phyloP scores from a whole-genome alignment of 2,888 invertebrate genomes.

The Drosophila ezoana region DNA sequence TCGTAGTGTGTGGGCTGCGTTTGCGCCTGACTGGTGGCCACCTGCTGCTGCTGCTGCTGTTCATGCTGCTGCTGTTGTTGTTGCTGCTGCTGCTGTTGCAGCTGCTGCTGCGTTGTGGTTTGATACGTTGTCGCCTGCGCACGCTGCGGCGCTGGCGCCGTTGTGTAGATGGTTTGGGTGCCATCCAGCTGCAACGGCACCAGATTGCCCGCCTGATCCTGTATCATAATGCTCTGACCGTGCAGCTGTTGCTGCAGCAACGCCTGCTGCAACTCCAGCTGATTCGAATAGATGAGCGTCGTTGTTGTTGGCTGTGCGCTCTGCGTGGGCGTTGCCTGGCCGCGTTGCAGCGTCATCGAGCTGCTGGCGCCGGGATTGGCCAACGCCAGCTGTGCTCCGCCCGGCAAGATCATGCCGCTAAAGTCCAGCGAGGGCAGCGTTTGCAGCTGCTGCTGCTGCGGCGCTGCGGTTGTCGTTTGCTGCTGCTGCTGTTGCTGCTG shows the following conservation, averaged over 20 bases:
- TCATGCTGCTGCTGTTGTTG: constrained; percentile 46
- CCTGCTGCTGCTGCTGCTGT: constrained; percentile 49
- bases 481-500: constrained; percentile 49
- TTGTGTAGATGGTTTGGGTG: constrained; percentile 81
- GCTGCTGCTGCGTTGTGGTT: constrained; percentile 68
- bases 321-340: constrained; percentile 57
- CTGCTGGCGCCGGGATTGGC: constrained; percentile 82
- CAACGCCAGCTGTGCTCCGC: constrained; percentile 82
- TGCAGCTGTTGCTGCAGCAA: constrained; percentile 83
- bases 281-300: constrained; percentile 83
- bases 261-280: constrained; percentile 83
- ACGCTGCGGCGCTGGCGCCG: constrained; percentile 61
- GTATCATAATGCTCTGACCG: constrained; percentile 84
- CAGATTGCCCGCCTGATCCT: constrained; percentile 83
- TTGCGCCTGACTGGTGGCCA: constrained; percentile 56
- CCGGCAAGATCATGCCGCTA: constrained; percentile 83
- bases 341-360: constrained; percentile 69
- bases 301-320: constrained; percentile 63
- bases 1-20: constrained; percentile 80
- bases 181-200: constrained; percentile 83
- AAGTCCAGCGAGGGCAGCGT: constrained; percentile 82
- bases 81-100: constrained; percentile 60
- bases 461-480: constrained; percentile 58
- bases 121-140: constrained; percentile 62
- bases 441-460: constrained; percentile 64